Percentiles rank a stretch among this genome's conserved stretches.
Evolutionary conservation across 1,140 invertebrate species (phyloP).

Genomic region (Rhyzopertha dominica): DNA sequence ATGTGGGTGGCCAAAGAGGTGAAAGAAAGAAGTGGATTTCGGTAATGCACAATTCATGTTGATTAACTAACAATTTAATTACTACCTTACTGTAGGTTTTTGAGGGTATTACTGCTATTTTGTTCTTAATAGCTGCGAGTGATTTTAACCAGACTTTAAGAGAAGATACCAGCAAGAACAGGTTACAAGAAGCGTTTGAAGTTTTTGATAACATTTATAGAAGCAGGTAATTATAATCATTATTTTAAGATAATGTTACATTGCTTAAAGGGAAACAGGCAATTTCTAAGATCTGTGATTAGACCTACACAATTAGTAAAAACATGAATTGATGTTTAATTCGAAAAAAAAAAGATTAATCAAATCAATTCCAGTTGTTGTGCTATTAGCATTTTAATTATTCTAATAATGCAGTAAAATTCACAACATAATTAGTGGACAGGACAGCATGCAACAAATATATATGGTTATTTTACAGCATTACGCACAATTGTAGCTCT

Average conservation of each 20-base stretch:
- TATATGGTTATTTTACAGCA: too few relatives aligned
- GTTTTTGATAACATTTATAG: slow-evolving; percentile 74
- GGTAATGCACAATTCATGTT: slow-evolving; percentile 39
- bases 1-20: slow-evolving; percentile 76
- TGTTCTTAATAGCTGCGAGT: slow-evolving; percentile 72
- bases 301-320: too few relatives aligned
- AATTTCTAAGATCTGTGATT: neutral
- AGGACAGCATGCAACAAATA: too few relatives aligned
- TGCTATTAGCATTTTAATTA: too few relatives aligned
- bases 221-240: slow-evolving; percentile 54
- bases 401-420: too few relatives aligned
- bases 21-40: slow-evolving; percentile 82
- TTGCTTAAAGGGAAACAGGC: neutral
- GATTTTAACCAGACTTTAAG: slow-evolving; percentile 71
- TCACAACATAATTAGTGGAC: too few relatives aligned
- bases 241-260: neutral
- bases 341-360: too few relatives aligned
- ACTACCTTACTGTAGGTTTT: slow-evolving; percentile 57
- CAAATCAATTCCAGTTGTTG: too few relatives aligned
- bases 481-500: too few relatives aligned
- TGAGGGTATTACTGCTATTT: slow-evolving; percentile 72
- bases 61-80: slow-evolving; percentile 18
- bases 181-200: slow-evolving; percentile 63
- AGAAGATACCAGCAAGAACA: slow-evolving; percentile 66
- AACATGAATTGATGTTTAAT: too few relatives aligned